Conservation (phyloP, 2,888 invertebrate genomes). For the Amiota minor region DNA sequence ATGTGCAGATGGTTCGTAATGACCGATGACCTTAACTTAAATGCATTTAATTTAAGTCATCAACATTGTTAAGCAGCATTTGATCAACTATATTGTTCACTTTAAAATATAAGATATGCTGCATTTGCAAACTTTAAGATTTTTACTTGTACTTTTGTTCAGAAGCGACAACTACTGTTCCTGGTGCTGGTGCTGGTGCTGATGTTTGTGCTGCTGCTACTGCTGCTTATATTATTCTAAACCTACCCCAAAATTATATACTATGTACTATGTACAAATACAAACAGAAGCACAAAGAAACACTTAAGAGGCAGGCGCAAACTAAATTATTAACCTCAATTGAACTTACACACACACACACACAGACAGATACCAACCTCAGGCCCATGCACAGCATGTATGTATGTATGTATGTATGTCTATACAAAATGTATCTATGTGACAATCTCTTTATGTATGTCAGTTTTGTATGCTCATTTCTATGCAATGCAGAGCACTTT, state of each 20-base stretch:
- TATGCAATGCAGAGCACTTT: too few relatives aligned
- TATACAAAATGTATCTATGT: too few relatives aligned
- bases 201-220: background rate
- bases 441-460: too few relatives aligned
- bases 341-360: constrained; percentile 7
- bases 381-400: background rate
- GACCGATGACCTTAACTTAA: too few relatives aligned
- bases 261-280: too few relatives aligned
- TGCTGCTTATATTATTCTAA: background rate
- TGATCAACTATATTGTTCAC: background rate
- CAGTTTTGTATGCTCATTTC: too few relatives aligned
- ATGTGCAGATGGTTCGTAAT: too few relatives aligned
- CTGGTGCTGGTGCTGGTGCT: background rate
- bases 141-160: background rate
- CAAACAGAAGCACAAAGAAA: background rate
- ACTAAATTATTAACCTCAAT: constrained; percentile 16
- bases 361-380: background rate
- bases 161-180: background rate
- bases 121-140: background rate
- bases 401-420: too few relatives aligned
- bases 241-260: constrained; percentile 5
- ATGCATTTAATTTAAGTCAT: too few relatives aligned
- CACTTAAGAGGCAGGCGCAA: background rate
- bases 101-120: background rate
- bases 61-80: background rate